Evolutionary conservation across 2,797 vertebrate species (phyloP), one percentile per base, ranked within the genome.

Genomic region (Thripadectes ignobilis): DNA sequence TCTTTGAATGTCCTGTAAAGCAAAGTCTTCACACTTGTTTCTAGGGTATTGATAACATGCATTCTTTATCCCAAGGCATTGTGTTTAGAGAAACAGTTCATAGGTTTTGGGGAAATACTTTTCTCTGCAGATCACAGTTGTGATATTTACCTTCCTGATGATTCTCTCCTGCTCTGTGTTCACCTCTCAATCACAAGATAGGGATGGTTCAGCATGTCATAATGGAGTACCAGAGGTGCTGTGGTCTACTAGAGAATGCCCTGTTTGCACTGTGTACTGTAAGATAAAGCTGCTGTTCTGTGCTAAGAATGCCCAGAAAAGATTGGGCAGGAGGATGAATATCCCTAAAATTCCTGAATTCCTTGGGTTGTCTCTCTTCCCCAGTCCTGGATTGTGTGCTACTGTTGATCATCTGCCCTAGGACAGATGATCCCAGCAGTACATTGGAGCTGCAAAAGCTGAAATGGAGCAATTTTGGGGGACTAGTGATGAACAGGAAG

Each of bases 141-240:
- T 67, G 65, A 34, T 73, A 0, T 76, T 72, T 89, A 67, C 46
- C 55, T 89, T 83, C 15, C 24, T 43, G 27, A 14, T 12, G 4
- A 3, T 65, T 61, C 41, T 85, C 29, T 88, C 34, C 24, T 76
- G 22, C 43, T 57, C 6, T n/a, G 6, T 1, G 4, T 57, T 88
- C 21, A 34, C 21, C 39, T 67, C 45, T 85, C 66, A 61, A 5
- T 69, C 51, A 11, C 0, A 0, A 59, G 41, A 27, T 0, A 54
- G 41, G 21, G 24, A 23, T 32, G 68, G 76, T 21, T 54, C 62
- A 18, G 6, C 36, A 18, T 86, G 81, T 74, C 19, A 13, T 57
- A 39, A 7, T 21, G 12, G 58, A 48, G 55, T 43, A 26, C 26
- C 11, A 58, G 49, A 67, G 38, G 46, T 21, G 10, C 65, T 49